Base-by-base conservation (phyloP, 2,797 vertebrate species). In the Acridotheres tristis region DNA sequence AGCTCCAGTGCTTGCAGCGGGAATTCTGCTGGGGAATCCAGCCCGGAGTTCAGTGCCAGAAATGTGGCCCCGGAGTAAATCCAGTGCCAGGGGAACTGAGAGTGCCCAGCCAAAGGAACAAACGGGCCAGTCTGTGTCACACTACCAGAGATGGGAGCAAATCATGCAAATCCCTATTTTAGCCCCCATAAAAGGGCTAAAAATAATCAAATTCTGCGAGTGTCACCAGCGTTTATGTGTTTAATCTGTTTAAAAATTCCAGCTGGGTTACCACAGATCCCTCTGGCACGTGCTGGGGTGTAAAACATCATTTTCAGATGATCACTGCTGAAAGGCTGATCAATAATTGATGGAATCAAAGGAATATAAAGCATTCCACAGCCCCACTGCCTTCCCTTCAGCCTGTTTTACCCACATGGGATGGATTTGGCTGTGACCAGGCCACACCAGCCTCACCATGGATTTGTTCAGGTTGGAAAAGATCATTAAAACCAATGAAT, bases 401-500 rank as follows among this genome's bases (percentile, higher is more conserved):
- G 47, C 54, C 25, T 20, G 26, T 8, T 75, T 36, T 14, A 27
- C 22, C 7, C 48, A 19, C 61, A 0, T 2, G 34, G 77, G 19
- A 4, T 42, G 42, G 48, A 6, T 55, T 38, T 55, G 55, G 50
- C 7, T 18, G 51, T 29, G 38, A 20, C 16, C 61, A 65, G 25
- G 19, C 16, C 23, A 21, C 29, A 29, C 3, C 45, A 66, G 11
- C 45, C 25, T 30, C 53, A 18, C n/a, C 17, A 4, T 1, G 62
- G 62, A 20, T 27, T 17, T 8, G 48, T 21, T 55, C 5, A 20
- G 9, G 7, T 21, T 21, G 32, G 43, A 57, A 36, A 38, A 57
- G 7, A 15, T 16, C 27, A 12, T 43, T 16, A 10, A 62, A 68
- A 42, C 3, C 18, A 6, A 2, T 2, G 4, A 11, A 8, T 11